These are phyloP conservation scores for Leuciscus waleckii DNA, from an alignment of 2,797 vertebrate species.

Conservation along the genomic window DNA sequence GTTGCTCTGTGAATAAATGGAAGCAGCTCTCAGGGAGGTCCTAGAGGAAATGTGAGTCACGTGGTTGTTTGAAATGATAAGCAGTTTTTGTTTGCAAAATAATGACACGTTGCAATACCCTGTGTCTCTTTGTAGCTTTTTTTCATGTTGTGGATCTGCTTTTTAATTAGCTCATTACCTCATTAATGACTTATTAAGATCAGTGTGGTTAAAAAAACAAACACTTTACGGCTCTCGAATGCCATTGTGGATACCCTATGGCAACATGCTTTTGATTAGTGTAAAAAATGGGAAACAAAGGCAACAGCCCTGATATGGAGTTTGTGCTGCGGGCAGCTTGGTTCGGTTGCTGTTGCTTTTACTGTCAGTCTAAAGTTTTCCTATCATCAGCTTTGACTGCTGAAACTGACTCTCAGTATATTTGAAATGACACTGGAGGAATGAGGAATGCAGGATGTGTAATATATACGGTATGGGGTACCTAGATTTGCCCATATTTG, in stretches of 20 bases:
- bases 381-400: constrained; percentile 17
- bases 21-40: constrained; percentile 25
- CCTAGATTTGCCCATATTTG: background rate
- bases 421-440: background rate
- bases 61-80: constrained; percentile 38
- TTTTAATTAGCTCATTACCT: constrained; percentile 40
- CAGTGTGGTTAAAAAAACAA: constrained; percentile 7
- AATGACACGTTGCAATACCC: constrained; percentile 22
- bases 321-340: background rate
- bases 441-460: constrained; percentile 5
- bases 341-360: background rate
- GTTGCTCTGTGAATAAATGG: constrained; percentile 26
- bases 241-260: constrained; percentile 1
- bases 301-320: background rate
- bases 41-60: constrained; percentile 13
- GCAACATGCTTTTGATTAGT: constrained; percentile 8
- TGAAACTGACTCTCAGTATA: background rate
- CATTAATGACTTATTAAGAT: constrained; percentile 29
- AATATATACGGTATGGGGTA: background rate
- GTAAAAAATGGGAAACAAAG: background rate
- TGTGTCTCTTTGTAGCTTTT: background rate
- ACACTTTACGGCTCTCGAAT: background rate
- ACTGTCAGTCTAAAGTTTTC: constrained; percentile 9
- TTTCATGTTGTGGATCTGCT: constrained; percentile 16
- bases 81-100: constrained; percentile 31